Evolutionary conservation across 1,140 invertebrate genomes (phyloP).

Genomic region (Stegodyphus dumicola): DNA sequence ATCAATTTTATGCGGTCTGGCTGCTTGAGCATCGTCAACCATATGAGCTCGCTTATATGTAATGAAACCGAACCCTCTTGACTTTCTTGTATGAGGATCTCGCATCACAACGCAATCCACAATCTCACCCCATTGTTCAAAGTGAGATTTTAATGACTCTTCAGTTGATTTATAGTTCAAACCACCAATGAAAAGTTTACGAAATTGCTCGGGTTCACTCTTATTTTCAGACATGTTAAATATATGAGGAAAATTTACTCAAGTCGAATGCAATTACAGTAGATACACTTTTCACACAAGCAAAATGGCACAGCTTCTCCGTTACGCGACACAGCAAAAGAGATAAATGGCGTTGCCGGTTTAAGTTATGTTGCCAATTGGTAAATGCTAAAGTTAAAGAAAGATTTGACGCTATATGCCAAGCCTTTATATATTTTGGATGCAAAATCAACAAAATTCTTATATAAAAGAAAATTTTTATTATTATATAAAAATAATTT

Average conservation of each 20-base stretch:
- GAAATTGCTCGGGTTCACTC: constrained; percentile 82
- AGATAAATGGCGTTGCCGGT: constrained; percentile 46
- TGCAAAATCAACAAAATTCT: no score
- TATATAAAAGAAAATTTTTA: no score
- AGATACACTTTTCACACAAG: not conserved
- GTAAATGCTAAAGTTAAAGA: not conserved
- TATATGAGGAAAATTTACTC: not conserved
- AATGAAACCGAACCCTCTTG: constrained; percentile 96
- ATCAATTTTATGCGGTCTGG: constrained; percentile 84
- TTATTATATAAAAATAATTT: no score
- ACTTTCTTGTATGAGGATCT: constrained; percentile 88
- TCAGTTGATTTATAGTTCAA: constrained; percentile 96
- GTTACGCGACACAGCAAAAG: not conserved
- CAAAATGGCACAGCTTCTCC: not conserved
- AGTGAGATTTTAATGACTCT: constrained; percentile 88
- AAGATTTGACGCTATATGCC: no score
- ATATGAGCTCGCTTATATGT: constrained; percentile 90
- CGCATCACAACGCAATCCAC: constrained; percentile 99
- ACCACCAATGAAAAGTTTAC: constrained; percentile 98
- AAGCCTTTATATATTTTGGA: no score
- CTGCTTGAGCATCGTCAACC: constrained; percentile 94
- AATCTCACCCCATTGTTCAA: constrained; percentile 96
- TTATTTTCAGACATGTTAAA: constrained; percentile 46
- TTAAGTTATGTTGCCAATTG: constrained; percentile 14
- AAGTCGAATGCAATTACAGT: not conserved